Conservation (phyloP, 1,140 invertebrate species). For the Thaumetopoea pityocampa region DNA sequence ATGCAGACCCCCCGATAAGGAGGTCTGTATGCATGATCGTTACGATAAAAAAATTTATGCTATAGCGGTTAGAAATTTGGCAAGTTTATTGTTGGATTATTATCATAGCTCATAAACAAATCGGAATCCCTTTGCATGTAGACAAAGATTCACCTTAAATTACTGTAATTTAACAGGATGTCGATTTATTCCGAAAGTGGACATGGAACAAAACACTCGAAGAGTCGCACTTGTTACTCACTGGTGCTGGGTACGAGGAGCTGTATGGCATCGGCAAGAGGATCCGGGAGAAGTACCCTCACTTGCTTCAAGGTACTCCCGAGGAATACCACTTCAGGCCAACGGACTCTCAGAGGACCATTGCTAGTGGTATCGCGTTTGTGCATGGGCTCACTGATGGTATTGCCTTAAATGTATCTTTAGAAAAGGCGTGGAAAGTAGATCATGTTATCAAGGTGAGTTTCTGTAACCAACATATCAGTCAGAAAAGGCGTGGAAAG, state of each 20-base stretch:
- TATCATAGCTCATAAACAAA: too few species aligned
- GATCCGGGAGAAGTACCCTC: slow-evolving; percentile 37
- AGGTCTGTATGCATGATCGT: too few species aligned
- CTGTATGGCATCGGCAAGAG: slow-evolving; percentile 46
- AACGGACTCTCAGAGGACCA: slow-evolving; percentile 50
- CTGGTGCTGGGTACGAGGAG: slow-evolving; percentile 51
- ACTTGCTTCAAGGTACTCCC: slow-evolving; percentile 24
- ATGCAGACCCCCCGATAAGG: too few species aligned
- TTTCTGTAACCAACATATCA: too few species aligned
- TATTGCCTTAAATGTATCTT: slow-evolving; percentile 29
- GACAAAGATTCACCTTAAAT: too few species aligned
- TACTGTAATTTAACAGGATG: slow-evolving; percentile 40
- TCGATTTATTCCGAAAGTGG: slow-evolving; percentile 43
- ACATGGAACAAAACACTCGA: slow-evolving; percentile 50
- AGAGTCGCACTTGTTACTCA: slow-evolving; percentile 37
- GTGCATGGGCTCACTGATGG: slow-evolving; percentile 40
- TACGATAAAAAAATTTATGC: too few species aligned
- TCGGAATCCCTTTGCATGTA: too few species aligned
- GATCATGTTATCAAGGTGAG: slow-evolving; percentile 52
- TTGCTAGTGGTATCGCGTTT: slow-evolving; percentile 50
- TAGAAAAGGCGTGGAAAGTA: slow-evolving; percentile 26
- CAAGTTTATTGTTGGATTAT: too few species aligned
- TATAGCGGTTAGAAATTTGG: too few species aligned
- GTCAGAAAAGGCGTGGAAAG: slow-evolving; percentile 27
- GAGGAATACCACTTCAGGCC: slow-evolving; percentile 46